phyloP scores from a whole-genome alignment of 2,113 vertebrate species.

The Platysternon megacephalum region DNA sequence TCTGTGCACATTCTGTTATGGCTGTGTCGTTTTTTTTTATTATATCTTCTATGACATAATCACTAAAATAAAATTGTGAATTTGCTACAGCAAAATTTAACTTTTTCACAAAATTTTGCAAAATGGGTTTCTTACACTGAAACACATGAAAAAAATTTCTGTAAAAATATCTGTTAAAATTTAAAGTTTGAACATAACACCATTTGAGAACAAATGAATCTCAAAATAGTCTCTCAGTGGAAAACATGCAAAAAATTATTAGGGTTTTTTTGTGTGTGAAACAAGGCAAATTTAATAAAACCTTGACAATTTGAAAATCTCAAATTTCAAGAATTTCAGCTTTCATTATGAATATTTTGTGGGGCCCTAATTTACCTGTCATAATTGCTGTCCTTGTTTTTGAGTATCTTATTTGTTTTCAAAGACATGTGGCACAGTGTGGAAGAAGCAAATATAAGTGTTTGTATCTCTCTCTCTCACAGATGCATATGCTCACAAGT shows the following conservation, averaged over 20 bases:
- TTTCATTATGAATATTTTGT: neutral
- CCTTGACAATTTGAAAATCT: neutral
- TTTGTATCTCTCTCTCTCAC: neutral
- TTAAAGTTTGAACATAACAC: neutral
- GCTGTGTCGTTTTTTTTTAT: neutral
- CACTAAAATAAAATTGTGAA: neutral
- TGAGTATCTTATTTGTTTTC: constrained; percentile 1
- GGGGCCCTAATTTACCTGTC: neutral
- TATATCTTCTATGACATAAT: neutral
- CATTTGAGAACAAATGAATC: constrained; percentile 28
- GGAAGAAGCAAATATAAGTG: neutral
- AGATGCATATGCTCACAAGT: neutral
- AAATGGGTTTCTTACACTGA: neutral
- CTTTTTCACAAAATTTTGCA: neutral
- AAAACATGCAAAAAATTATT: neutral
- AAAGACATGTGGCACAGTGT: neutral
- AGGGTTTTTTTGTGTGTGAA: neutral
- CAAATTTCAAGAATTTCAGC: neutral
- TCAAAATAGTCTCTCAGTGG: neutral
- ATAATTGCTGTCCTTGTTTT: neutral
- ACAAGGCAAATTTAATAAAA: constrained; percentile 4
- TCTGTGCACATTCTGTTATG: neutral
- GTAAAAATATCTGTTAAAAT: constrained; percentile 27
- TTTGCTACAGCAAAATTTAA: neutral
- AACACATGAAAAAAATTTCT: neutral